Conservation (phyloP, 2,797 vertebrate genomes). For the Sus cebifrons region DNA sequence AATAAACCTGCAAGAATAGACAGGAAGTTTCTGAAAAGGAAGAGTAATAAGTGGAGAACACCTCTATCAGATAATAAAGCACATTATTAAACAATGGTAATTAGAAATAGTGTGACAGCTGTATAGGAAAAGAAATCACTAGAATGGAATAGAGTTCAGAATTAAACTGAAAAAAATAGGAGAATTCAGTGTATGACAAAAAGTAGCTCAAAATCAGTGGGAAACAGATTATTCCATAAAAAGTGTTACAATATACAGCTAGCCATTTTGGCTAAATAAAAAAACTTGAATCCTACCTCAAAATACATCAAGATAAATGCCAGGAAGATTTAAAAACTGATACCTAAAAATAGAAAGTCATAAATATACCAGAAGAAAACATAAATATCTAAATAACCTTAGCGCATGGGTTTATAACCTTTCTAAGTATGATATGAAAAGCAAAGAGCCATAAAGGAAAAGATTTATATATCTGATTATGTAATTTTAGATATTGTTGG, state of each 20-base stretch:
- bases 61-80: background rate
- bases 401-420: background rate
- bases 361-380: conserved; percentile 40
- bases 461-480: background rate
- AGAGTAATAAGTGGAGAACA: background rate
- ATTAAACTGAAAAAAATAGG: conserved; percentile 2
- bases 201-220: conserved; percentile 33
- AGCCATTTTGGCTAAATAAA: conserved; percentile 31
- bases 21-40: background rate
- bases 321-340: conserved; percentile 21
- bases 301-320: conserved; percentile 37
- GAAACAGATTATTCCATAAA: background rate
- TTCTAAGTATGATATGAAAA: conserved; percentile 15
- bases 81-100: background rate
- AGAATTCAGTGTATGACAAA: conserved; percentile 32
- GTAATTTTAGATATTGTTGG: conserved; percentile 26
- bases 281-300: conserved; percentile 14
- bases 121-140: background rate
- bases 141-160: background rate
- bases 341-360: conserved; percentile 47
- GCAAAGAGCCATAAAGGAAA: conserved; percentile 38
- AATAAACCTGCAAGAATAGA: background rate
- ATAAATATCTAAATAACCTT: conserved; percentile 39
- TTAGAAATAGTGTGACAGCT: background rate
- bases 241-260: conserved; percentile 19